Percentiles rank a stretch among this genome's conserved stretches.
Conservation (phyloP, 2,888 invertebrate species). For the Blera fallax region DNA sequence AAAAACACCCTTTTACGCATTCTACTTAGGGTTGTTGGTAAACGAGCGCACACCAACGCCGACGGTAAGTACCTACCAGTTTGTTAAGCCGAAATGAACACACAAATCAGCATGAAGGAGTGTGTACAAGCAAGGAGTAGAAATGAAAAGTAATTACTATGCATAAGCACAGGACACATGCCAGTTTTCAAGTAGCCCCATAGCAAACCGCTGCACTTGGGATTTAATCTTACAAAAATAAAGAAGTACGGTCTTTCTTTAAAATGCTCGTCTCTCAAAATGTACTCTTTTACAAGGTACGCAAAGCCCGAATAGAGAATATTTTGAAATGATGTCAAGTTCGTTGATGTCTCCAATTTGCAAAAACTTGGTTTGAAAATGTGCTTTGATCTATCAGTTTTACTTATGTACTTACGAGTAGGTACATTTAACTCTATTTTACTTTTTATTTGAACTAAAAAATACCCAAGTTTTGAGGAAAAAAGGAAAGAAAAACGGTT, state of each 20-base stretch:
- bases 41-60: conserved; percentile 31
- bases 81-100: conserved; percentile 57
- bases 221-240: conserved; percentile 20
- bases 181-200: conserved; percentile 50
- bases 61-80: conserved; percentile 51
- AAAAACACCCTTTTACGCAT: conserved; percentile 48
- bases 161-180: conserved; percentile 43
- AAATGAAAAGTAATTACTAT: conserved; percentile 59
- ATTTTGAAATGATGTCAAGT: too few relatives aligned
- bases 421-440: too few relatives aligned
- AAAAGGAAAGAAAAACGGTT: too few relatives aligned
- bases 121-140: conserved; percentile 1
- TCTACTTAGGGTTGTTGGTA: conserved; percentile 29
- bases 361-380: too few relatives aligned
- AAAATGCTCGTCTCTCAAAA: not conserved
- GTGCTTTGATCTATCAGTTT: too few relatives aligned
- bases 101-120: conserved; percentile 48
- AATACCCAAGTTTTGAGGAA: too few relatives aligned
- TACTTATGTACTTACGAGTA: too few relatives aligned
- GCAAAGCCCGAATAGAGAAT: too few relatives aligned
- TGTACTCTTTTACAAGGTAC: not conserved
- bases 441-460: too few relatives aligned
- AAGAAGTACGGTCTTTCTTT: not conserved
- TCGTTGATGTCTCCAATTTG: too few relatives aligned
- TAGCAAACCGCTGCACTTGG: conserved; percentile 19